Evolutionary conservation across 2,113 vertebrate genomes (phyloP), one percentile per base, ranked within the genome.

Genomic region (Hylia prasina): DNA sequence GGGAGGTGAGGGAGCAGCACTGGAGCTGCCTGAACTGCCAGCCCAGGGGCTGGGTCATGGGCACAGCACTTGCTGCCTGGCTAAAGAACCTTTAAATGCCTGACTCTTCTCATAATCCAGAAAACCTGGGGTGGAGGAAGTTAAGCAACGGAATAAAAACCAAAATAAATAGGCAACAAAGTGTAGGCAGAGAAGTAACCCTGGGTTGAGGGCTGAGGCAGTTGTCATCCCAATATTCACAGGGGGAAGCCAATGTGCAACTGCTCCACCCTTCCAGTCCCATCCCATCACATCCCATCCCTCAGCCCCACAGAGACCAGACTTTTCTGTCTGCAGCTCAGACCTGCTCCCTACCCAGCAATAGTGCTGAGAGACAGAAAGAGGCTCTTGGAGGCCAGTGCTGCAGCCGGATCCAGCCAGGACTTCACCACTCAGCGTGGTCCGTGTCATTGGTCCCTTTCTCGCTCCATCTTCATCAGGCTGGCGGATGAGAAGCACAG

Each of bases 401-500:
- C 65, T 57, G 93, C 89, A 68, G 65, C 84, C 2, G 61, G 60
- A 82, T 95, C 89, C 78, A 89, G 88, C 79, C 9, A 10, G 64
- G 37, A 68, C 70, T 91, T 70, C 87, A 93, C 71, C 79, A 68
- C 60, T 80, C 76, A 84, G 40, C 0, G 0, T 63, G 58, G 48
- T 91, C 77, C 61, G 2, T 27, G 69, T 48, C 78, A 91, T 19
- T 8, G 37, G 65, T 93, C 90, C 81, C 15, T 71, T 95, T 54
- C 88, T 64, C 39, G 75, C 86, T 93, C 78, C 86, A 65, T 93
- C 79, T 85, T 96, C 95, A 82, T 96, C 80, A 71, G 86, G 78
- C 48, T 13, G 16, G 40, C 2, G 19, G 39, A 31, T 33, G 51
- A 93, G 79, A 89, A 92, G 69, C 85, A 71, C 44, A 33, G 68